phyloP scores from a whole-genome alignment of 2,797 vertebrate species.

The Acrocephalus scirpaceus region DNA sequence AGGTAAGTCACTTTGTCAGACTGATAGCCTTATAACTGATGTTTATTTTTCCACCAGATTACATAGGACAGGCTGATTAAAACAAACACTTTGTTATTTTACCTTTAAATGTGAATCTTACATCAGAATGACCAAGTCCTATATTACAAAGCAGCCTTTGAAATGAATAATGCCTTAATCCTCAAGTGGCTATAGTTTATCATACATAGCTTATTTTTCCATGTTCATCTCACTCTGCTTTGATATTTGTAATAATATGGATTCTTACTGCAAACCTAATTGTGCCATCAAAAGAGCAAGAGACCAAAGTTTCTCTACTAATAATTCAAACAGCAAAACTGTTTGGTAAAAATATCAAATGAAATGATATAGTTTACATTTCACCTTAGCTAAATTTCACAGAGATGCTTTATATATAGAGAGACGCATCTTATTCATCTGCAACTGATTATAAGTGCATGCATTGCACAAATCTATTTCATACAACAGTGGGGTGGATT shows the following conservation, averaged over 20 bases:
- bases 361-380: slow-evolving; percentile 27
- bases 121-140: slow-evolving; percentile 13
- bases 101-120: slow-evolving; percentile 39
- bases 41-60: slow-evolving; percentile 33
- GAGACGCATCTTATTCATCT: background rate
- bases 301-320: slow-evolving; percentile 63
- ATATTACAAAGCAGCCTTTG: background rate
- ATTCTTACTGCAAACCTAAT: slow-evolving; percentile 49
- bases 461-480: background rate
- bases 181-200: background rate
- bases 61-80: slow-evolving; percentile 19
- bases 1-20: slow-evolving; percentile 5
- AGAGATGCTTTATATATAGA: slow-evolving; percentile 1
- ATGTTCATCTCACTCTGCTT: slow-evolving; percentile 17
- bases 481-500: background rate
- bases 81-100: slow-evolving; percentile 25
- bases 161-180: slow-evolving; percentile 6
- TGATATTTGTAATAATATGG: slow-evolving; percentile 54
- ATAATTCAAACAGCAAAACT: slow-evolving; percentile 63
- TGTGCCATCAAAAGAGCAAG: slow-evolving; percentile 62
- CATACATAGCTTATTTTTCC: background rate
- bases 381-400: slow-evolving; percentile 35
- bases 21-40: slow-evolving; percentile 14
- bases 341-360: slow-evolving; percentile 50
- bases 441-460: background rate